Conservation (phyloP, 2,888 invertebrate genomes). For the Coenonympha glycerion region DNA sequence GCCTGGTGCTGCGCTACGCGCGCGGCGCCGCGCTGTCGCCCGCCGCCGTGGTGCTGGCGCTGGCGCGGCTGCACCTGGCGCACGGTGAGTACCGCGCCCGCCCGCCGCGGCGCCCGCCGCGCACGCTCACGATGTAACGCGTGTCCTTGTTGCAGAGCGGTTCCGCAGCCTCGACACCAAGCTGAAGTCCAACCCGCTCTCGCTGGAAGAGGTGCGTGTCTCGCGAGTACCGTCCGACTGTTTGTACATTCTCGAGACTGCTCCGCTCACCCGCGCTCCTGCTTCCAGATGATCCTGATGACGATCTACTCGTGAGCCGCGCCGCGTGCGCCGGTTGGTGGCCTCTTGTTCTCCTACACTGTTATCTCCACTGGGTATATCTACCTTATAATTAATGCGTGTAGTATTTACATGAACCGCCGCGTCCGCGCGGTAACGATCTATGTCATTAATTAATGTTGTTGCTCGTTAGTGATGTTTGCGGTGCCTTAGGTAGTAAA, state of each 20-base stretch:
- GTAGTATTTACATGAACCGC: too few species aligned
- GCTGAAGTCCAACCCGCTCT: slow-evolving; percentile 82
- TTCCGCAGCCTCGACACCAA: slow-evolving; percentile 82
- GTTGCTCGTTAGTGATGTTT: too few species aligned
- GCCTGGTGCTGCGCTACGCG: slow-evolving; percentile 80
- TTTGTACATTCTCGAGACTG: background rate
- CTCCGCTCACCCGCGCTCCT: background rate
- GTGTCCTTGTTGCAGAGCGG: slow-evolving; percentile 71
- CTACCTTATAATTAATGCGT: too few species aligned
- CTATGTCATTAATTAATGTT: too few species aligned
- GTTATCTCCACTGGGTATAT: too few species aligned
- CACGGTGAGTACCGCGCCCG: slow-evolving; percentile 42
- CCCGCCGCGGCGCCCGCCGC: background rate
- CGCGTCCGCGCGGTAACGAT: too few species aligned
- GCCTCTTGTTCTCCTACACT: background rate
- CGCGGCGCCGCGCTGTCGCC: slow-evolving; percentile 39
- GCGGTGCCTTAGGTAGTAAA: too few species aligned
- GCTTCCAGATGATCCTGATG: slow-evolving; percentile 78
- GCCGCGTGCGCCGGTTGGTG: background rate
- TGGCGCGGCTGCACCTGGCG: slow-evolving; percentile 46
- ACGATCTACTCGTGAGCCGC: slow-evolving; percentile 76
- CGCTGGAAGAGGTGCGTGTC: slow-evolving; percentile 79
- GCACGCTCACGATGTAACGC: background rate
- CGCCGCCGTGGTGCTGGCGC: slow-evolving; percentile 24
- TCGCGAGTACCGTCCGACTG: too few species aligned